Conservation (phyloP, 2,888 invertebrate genomes). For the Allacma fusca region DNA sequence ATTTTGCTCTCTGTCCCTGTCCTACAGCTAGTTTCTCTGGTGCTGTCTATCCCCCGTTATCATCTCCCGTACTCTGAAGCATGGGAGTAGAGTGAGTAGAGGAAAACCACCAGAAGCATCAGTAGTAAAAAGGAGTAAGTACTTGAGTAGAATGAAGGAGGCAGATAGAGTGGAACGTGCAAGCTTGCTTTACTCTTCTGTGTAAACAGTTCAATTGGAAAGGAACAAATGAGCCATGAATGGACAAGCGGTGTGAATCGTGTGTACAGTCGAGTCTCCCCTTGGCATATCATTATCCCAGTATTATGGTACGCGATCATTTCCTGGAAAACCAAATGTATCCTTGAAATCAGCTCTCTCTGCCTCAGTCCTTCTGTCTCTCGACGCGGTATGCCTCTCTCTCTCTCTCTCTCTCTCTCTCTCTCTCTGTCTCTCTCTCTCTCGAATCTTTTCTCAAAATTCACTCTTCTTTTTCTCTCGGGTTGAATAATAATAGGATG, state of each 20-base stretch:
- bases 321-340: conserved; percentile 30
- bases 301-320: conserved; percentile 15
- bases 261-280: background rate
- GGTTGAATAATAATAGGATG: no score
- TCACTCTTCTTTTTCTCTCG: no score
- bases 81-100: conserved; percentile 20
- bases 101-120: conserved; percentile 27
- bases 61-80: no score
- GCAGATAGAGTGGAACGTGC: background rate
- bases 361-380: no score
- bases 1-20: conserved; percentile 27
- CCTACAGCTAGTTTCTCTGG: no score
- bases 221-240: conserved; percentile 37
- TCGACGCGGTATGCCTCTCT: no score
- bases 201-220: conserved; percentile 41
- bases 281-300: conserved; percentile 26
- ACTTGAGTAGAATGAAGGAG: conserved; percentile 22
- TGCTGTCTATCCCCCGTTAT: no score
- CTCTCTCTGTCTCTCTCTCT: no score
- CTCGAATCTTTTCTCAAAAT: no score
- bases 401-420: no score
- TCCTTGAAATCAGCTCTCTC: background rate
- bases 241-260: conserved; percentile 26
- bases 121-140: conserved; percentile 5
- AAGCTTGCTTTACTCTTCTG: conserved; percentile 33